phyloP scores from a whole-genome alignment of 2,113 vertebrate species.

The Coregonus clupeaformis region DNA sequence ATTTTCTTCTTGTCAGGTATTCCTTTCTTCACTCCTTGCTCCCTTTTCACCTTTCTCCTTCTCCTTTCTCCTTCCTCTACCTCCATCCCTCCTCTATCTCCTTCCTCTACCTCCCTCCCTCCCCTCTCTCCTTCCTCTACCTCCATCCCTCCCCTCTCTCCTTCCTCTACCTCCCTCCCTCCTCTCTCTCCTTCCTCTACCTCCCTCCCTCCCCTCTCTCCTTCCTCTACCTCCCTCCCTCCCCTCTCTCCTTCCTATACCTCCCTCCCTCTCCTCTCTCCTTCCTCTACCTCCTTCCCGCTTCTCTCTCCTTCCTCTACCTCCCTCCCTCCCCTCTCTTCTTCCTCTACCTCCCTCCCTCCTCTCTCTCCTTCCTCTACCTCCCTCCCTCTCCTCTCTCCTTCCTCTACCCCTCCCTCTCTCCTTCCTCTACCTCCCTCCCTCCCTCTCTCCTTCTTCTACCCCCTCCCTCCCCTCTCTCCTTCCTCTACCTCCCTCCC shows the following conservation, averaged over 20 bases:
- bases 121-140: neutral
- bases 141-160: conserved; percentile 17
- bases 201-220: no score
- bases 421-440: conserved; percentile 15
- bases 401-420: conserved; percentile 28
- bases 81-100: conserved; percentile 6
- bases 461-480: conserved; percentile 9
- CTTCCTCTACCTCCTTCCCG: conserved; percentile 8
- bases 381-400: conserved; percentile 13
- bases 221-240: conserved; percentile 6
- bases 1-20: no score
- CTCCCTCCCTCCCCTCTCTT: conserved; percentile 3
- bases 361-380: conserved; percentile 12
- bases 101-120: conserved; percentile 30
- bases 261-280: conserved; percentile 28
- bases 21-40: conserved; percentile 19
- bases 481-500: no score
- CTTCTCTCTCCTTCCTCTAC: neutral
- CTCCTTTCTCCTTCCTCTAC: conserved; percentile 13
- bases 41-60: conserved; percentile 19
- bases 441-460: neutral
- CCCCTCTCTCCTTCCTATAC: conserved; percentile 22
- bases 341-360: no score
- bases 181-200: no score
- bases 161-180: conserved; percentile 14